phyloP scores from a whole-genome alignment of 2,797 vertebrate genomes.

The Setipinna tenuifilis region DNA sequence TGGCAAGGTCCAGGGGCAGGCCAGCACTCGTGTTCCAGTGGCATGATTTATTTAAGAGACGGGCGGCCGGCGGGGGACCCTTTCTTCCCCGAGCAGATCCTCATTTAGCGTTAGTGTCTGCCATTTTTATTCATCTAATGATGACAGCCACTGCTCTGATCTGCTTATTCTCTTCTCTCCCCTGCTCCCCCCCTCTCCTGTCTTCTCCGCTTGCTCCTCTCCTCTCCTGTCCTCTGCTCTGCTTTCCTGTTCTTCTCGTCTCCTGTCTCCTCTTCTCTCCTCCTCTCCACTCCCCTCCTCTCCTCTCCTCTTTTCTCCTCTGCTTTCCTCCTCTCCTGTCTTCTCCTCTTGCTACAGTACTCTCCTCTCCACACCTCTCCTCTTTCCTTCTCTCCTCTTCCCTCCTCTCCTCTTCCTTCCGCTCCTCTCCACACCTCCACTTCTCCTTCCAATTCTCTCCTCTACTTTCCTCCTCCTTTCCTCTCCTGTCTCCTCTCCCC shows the following conservation, averaged over 20 bases:
- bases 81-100: neutral
- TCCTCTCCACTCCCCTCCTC: neutral
- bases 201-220: neutral
- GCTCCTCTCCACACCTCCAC: neutral
- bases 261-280: neutral
- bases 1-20: conserved; percentile 1
- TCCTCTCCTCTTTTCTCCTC: neutral
- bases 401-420: no score
- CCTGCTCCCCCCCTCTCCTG: neutral
- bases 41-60: conserved; percentile 10
- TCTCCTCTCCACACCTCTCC: no score
- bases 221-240: neutral
- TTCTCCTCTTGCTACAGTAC: neutral
- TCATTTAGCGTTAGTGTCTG: neutral
- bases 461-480: no score
- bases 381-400: no score
- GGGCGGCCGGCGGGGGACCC: neutral
- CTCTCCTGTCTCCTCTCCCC: no score
- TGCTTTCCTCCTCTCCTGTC: neutral
- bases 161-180: neutral
- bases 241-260: neutral
- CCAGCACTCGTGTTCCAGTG: neutral
- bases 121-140: conserved; percentile 25
- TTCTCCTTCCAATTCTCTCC: no score
- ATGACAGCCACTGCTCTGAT: neutral